These are phyloP conservation scores for Plodia interpunctella DNA, from an alignment of 1,140 invertebrate genomes.

Conservation along the genomic window DNA sequence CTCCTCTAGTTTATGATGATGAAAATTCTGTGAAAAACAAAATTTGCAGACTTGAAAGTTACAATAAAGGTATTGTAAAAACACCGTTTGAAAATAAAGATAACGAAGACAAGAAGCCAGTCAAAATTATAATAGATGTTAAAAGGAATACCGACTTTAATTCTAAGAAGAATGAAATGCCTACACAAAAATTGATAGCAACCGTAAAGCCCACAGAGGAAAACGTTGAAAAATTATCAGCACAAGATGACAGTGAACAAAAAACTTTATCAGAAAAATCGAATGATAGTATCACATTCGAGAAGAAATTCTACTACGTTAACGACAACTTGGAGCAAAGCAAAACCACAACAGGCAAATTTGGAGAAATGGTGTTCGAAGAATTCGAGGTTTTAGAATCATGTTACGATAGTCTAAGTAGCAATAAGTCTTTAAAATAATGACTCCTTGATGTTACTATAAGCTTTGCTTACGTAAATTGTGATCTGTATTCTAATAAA, in stretches of 20 bases:
- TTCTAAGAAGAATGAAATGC: slow-evolving; percentile 23
- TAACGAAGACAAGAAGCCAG: slow-evolving; percentile 37
- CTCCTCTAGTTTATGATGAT: slow-evolving; percentile 58
- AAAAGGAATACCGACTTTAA: slow-evolving; percentile 34
- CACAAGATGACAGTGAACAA: slow-evolving; percentile 24
- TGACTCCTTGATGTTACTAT: slow-evolving; percentile 29
- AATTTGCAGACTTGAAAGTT: slow-evolving; percentile 72
- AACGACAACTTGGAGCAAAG: slow-evolving; percentile 71
- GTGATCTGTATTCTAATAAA: slow-evolving; percentile 66
- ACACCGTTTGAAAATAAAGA: slow-evolving; percentile 64
- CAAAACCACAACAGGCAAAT: slow-evolving; percentile 78
- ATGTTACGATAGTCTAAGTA: slow-evolving; percentile 79
- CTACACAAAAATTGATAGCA: slow-evolving; percentile 17
- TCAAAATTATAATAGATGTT: slow-evolving; percentile 34
- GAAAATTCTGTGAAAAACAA: slow-evolving; percentile 76
- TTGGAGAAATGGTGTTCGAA: slow-evolving; percentile 89
- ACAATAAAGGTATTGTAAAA: slow-evolving; percentile 66
- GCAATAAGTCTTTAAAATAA: slow-evolving; percentile 69
- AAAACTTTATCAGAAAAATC: slow-evolving; percentile 42
- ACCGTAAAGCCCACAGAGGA: slow-evolving; percentile 29
- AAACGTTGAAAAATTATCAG: slow-evolving; percentile 28
- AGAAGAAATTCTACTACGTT: slow-evolving; percentile 74
- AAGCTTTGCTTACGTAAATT: slow-evolving; percentile 52
- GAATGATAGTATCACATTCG: slow-evolving; percentile 43
- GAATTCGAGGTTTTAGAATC: slow-evolving; percentile 85